phyloP scores from a whole-genome alignment of 2,888 invertebrate species.

The Caenorhabditis sp. region DNA sequence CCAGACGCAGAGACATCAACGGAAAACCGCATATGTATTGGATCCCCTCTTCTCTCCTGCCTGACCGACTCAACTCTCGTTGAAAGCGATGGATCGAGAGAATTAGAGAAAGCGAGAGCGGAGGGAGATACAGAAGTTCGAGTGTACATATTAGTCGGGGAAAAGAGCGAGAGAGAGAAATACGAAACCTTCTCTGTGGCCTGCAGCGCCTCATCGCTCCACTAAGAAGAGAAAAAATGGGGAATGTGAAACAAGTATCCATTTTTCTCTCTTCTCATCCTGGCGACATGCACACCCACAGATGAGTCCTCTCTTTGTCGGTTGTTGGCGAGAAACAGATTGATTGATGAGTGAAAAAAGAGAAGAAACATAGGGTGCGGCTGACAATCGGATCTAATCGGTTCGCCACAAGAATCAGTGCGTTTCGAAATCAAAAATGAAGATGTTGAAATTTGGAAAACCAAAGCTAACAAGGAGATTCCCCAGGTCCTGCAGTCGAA shows the following conservation, averaged over 20 bases:
- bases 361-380: constrained; percentile 2
- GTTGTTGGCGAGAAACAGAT: constrained; percentile 52
- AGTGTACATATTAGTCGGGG: constrained; percentile 41
- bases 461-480: too few relatives aligned
- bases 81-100: constrained; percentile 11
- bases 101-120: constrained; percentile 10
- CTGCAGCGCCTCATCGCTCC: constrained; percentile 22
- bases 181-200: constrained; percentile 48
- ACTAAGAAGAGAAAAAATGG: constrained; percentile 39
- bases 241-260: constrained; percentile 62
- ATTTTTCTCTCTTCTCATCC: constrained; percentile 24
- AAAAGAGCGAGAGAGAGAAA: constrained; percentile 49
- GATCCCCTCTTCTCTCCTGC: constrained; percentile 41
- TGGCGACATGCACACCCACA: constrained; percentile 42
- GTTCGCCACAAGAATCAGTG: constrained; percentile 21
- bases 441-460: neutral
- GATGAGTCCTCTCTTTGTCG: constrained; percentile 43
- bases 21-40: constrained; percentile 65
- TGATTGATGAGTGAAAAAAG: constrained; percentile 46
- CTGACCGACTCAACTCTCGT: constrained; percentile 43
- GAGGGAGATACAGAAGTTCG: constrained; percentile 37
- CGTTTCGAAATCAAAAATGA: constrained; percentile 23
- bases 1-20: constrained; percentile 54
- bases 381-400: constrained; percentile 28
- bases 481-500: too few relatives aligned